phyloP scores from a whole-genome alignment of 2,888 invertebrate species.

The Acanthosepion lycidas region DNA sequence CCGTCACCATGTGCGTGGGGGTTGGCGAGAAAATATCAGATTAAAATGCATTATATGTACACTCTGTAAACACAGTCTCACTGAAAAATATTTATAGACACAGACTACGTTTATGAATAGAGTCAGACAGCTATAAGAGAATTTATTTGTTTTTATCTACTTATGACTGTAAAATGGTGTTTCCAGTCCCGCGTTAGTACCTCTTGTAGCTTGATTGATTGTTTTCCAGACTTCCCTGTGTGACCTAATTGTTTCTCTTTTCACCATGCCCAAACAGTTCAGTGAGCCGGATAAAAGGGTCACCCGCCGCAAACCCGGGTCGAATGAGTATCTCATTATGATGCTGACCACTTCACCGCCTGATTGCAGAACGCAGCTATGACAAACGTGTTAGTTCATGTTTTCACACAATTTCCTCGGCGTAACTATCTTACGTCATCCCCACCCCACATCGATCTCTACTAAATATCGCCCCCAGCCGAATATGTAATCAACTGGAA shows the following conservation, averaged over 20 bases:
- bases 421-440: background rate
- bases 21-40: no score
- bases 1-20: no score
- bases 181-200: background rate
- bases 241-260: background rate
- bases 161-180: background rate
- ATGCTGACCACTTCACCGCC: background rate
- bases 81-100: no score
- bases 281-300: background rate
- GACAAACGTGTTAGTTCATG: slow-evolving; percentile 33
- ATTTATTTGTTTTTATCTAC: no score
- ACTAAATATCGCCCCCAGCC: background rate
- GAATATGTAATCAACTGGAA: background rate
- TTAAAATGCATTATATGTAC: no score
- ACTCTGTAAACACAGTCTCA: no score
- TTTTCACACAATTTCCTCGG: background rate
- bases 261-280: background rate
- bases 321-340: background rate
- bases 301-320: background rate
- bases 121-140: background rate
- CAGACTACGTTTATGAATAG: background rate
- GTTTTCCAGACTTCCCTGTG: background rate
- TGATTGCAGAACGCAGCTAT: background rate
- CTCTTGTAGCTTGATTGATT: background rate
- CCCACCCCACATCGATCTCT: background rate